A percentile compares a stretch with the other conserved stretches of the same genome.
Evolutionary conservation across 2,113 vertebrate genomes (phyloP).

Genomic region (Eptesicus fuscus): DNA sequence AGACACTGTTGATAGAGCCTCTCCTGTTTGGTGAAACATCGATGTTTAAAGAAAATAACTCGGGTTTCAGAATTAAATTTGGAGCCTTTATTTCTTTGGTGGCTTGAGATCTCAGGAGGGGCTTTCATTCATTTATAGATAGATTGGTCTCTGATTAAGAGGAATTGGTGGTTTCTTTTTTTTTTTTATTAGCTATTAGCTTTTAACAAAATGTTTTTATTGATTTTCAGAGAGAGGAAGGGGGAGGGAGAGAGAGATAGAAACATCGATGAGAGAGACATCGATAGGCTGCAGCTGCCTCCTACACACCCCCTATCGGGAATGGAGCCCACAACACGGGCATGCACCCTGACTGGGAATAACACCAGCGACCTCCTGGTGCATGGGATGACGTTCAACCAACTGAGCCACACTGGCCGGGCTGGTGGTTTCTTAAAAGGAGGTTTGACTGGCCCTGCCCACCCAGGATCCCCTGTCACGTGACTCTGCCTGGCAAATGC

Average conservation of each 20-base stretch:
- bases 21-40: background rate
- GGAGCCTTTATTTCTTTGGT: slow-evolving; percentile 1
- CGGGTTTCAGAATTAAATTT: background rate
- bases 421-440: background rate
- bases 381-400: too few species aligned
- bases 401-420: background rate
- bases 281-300: too few species aligned
- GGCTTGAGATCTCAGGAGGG: background rate
- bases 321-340: too few species aligned
- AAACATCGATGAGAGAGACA: too few species aligned
- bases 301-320: too few species aligned
- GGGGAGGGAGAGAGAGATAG: too few species aligned
- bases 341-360: too few species aligned
- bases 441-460: background rate
- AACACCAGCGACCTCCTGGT: too few species aligned
- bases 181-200: too few species aligned
- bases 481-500: background rate
- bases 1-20: background rate
- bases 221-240: too few species aligned
- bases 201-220: too few species aligned
- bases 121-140: background rate
- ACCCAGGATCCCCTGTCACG: background rate
- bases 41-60: background rate
- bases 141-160: background rate
- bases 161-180: background rate